Evolutionary conservation across 2,888 invertebrate species (phyloP).

Genomic region (Oasisia sp.): DNA sequence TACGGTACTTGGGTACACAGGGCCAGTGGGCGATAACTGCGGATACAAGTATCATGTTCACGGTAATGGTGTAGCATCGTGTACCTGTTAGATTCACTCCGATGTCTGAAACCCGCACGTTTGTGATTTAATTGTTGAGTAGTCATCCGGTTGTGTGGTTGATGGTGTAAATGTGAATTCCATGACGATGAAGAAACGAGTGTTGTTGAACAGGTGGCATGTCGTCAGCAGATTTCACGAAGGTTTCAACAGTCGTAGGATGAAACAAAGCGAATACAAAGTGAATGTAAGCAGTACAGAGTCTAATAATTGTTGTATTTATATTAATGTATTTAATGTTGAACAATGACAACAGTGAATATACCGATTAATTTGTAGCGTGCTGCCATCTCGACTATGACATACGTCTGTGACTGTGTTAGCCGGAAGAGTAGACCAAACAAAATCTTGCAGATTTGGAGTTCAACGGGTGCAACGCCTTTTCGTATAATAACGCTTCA

Average conservation of each 20-base stretch:
- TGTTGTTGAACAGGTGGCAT: not conserved
- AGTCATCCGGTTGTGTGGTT: not conserved
- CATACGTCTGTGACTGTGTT: not conserved
- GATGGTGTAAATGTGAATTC: not conserved
- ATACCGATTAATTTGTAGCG: constrained; percentile 7
- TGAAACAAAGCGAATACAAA: not conserved
- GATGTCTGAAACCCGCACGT: constrained; percentile 30
- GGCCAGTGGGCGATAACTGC: not conserved
- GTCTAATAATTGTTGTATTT: not conserved
- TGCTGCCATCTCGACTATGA: not conserved
- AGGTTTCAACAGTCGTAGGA: not conserved
- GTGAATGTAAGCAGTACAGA: not conserved
- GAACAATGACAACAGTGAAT: not conserved
- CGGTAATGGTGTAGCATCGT: not conserved
- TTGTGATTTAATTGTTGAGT: not conserved
- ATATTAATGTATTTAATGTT: not conserved
- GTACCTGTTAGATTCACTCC: constrained; percentile 39
- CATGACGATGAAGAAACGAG: not conserved
- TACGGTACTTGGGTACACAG: not conserved
- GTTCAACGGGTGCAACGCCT: not conserved
- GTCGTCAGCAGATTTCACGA: not conserved
- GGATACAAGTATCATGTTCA: not conserved
- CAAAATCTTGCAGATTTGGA: not conserved
- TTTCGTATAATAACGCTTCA: not conserved
- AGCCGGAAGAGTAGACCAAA: not conserved